Evolutionary conservation across 37 sponge, comb jelly and placozoan species (phyloP), one percentile per base, ranked within the genome.

Genomic region (Haliclona indistincta): DNA sequence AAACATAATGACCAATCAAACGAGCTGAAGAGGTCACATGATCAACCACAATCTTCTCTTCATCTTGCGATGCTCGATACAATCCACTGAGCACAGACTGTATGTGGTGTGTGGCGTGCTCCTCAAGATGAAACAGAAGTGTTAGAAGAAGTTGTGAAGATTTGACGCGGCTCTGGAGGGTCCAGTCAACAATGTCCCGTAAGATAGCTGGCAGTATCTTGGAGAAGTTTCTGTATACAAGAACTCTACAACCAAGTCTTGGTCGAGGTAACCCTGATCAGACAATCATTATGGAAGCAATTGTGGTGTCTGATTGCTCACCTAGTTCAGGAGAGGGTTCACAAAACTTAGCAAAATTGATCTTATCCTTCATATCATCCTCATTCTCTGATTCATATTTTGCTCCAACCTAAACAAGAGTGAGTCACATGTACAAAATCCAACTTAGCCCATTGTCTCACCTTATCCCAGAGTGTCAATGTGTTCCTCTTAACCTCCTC

Each of bases 151-250:
- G 84, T 40, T 82, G 82, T 6, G 86, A 80, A n/a, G 95, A 77
- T 89, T 95, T 89, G 36, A 92, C 64, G 45, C 99, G 70, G 60
- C 94, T 95, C 66, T 84, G 78, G 20, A 70, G 65, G 17, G 87
- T 85, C 99, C 99, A 97, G 78, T 95, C 96, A 23, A 68, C 54
- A 42, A 95, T 54, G 67, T 97, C 99, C 43, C 69, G 75, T 56
- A 97, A 75, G 15, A 94, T 63, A 17, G 95, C 90, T 17, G 99
- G 99, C 0, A 97, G 78, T 22, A 97, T 81, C 64, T 92, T 92
- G 15, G 89, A 93, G 79, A 94, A 87, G 76, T 86, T 88, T 61
- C 96, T 51, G 28, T 77, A 66, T n/a, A 97, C 85, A 8, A 97
- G 62, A 1, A 92, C 87, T 39, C 99, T 49, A 51, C 94, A 95